Conservation (phyloP, 2,113 vertebrate genomes). For the Callithrix jacchus region DNA sequence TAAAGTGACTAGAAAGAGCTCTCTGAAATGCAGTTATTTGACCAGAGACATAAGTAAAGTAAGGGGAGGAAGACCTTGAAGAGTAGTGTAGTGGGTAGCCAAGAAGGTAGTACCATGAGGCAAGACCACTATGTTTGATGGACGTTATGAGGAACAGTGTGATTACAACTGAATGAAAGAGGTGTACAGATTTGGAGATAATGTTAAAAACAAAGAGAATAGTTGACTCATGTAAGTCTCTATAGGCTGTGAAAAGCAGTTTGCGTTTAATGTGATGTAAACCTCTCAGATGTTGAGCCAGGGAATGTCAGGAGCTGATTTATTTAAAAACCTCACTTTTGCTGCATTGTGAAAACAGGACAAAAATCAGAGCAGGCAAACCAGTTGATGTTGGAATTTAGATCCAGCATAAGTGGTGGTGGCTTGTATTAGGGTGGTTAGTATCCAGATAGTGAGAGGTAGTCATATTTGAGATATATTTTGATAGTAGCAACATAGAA, state of each 20-base stretch:
- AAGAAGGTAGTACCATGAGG: not conserved
- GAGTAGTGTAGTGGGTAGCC: not conserved
- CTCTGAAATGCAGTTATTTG: not conserved
- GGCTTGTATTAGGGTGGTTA: not conserved
- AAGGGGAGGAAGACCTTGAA: not conserved
- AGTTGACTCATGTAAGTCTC: not conserved
- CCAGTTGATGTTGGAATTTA: not conserved
- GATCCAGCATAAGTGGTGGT: not conserved
- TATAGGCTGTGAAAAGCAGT: not conserved
- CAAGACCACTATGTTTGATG: not conserved
- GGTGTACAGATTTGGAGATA: not conserved
- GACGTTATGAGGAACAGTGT: not conserved
- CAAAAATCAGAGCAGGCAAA: not conserved
- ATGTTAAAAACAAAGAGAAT: not conserved
- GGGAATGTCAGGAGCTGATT: not conserved
- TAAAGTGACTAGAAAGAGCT: not conserved
- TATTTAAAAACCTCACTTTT: not conserved
- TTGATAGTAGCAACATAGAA: not conserved
- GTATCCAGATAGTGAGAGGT: not conserved
- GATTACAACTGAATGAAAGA: not conserved
- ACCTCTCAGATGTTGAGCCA: not conserved
- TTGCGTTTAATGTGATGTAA: not conserved
- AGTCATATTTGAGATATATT: not conserved
- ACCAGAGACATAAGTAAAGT: not conserved
- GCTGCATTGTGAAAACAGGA: not conserved